A percentile compares a stretch with the other conserved stretches of the same genome.
phyloP scores from a whole-genome alignment of 1,140 invertebrate species.

The Triops longicaudatus region DNA sequence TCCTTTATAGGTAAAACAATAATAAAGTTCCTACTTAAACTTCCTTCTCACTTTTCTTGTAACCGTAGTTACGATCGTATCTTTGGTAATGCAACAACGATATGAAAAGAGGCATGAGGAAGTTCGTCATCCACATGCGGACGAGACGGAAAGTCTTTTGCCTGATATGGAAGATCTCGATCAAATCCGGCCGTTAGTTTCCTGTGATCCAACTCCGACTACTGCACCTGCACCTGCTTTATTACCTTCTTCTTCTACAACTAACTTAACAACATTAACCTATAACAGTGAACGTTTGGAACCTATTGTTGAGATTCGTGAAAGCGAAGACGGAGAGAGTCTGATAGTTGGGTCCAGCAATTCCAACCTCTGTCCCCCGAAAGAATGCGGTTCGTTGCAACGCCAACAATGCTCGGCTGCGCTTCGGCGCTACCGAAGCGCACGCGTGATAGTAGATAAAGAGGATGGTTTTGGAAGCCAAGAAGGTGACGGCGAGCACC shows the following conservation, averaged over 20 bases:
- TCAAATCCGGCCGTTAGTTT: not conserved
- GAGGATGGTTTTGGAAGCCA: constrained; percentile 40
- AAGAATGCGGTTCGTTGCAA: constrained; percentile 33
- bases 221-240: not conserved
- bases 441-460: constrained; percentile 47
- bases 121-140: constrained; percentile 40
- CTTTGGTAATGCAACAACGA: constrained; percentile 63
- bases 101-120: constrained; percentile 48
- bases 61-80: constrained; percentile 55
- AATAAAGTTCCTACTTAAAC: constrained; percentile 17
- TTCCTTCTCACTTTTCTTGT: constrained; percentile 27
- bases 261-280: not conserved
- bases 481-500: constrained; percentile 47
- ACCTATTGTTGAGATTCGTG: not conserved
- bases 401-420: constrained; percentile 45
- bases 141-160: constrained; percentile 17
- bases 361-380: constrained; percentile 17
- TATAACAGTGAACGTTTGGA: not conserved
- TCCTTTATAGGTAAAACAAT: constrained; percentile 52
- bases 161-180: constrained; percentile 11
- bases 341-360: not conserved
- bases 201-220: not conserved
- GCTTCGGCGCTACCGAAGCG: constrained; percentile 46
- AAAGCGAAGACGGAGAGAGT: not conserved
- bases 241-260: not conserved